Evolutionary conservation across 2,888 invertebrate species (phyloP).

Genomic region (Lymantria monacha): DNA sequence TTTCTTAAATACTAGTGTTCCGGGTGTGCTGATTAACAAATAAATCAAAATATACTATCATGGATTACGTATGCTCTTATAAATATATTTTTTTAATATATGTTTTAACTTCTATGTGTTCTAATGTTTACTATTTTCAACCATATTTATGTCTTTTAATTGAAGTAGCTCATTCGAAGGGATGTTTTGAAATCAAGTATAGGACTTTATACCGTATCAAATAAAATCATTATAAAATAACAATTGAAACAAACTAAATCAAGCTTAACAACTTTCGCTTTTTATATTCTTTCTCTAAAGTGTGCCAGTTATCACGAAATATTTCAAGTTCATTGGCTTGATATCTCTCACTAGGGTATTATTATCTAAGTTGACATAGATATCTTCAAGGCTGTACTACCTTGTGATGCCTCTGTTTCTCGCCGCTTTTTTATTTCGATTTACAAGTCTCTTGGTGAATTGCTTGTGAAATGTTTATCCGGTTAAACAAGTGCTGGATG

Average conservation of each 20-base stretch:
- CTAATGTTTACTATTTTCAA: too few relatives aligned
- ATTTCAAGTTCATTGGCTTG: conserved; percentile 28
- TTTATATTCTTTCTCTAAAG: conserved; percentile 14
- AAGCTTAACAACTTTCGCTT: conserved; percentile 17
- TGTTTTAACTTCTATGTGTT: too few relatives aligned
- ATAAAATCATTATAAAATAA: not conserved
- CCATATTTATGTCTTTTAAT: too few relatives aligned
- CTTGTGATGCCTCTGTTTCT: conserved; percentile 9
- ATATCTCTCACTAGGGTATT: conserved; percentile 25
- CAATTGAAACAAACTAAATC: not conserved
- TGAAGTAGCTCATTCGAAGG: too few relatives aligned
- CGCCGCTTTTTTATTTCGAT: conserved; percentile 24
- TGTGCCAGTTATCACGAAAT: conserved; percentile 12
- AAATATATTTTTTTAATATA: too few relatives aligned
- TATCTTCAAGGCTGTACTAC: conserved; percentile 22
- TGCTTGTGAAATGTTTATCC: too few relatives aligned
- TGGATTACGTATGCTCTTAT: too few relatives aligned
- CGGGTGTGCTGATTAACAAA: too few relatives aligned
- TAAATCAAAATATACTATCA: too few relatives aligned
- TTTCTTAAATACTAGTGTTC: too few relatives aligned
- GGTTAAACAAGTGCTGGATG: too few relatives aligned
- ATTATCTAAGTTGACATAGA: conserved; percentile 3
- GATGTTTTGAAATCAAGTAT: too few relatives aligned
- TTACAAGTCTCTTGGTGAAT: not conserved
- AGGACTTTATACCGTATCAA: not conserved